These are phyloP conservation scores for Prietella phreatophila DNA, from an alignment of 2,113 vertebrate genomes.

Conservation along the genomic window DNA sequence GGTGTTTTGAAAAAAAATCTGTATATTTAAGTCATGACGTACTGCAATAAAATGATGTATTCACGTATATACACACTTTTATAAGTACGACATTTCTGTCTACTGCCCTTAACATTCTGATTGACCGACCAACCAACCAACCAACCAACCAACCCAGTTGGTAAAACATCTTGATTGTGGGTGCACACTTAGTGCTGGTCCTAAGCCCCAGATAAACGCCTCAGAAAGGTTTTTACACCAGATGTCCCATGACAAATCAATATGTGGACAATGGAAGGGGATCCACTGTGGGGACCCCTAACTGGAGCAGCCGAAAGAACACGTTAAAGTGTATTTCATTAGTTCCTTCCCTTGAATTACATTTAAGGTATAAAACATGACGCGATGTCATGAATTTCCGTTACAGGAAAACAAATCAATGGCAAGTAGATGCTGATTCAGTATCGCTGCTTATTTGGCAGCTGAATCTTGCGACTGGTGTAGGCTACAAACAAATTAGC, in stretches of 20 bases:
- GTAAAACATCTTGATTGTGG: too few species aligned
- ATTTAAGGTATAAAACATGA: not conserved
- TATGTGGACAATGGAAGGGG: too few species aligned
- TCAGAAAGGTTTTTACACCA: too few species aligned
- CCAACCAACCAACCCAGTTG: too few species aligned
- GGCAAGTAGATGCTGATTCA: not conserved
- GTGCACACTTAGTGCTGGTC: too few species aligned
- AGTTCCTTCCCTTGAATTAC: not conserved
- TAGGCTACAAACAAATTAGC: not conserved
- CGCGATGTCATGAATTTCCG: too few species aligned
- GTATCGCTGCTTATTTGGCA: not conserved
- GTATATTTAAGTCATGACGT: not conserved
- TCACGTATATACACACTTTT: not conserved
- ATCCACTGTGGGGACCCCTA: too few species aligned
- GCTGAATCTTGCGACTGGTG: not conserved
- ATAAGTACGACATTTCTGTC: not conserved
- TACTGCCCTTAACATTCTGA: not conserved
- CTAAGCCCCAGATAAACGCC: too few species aligned
- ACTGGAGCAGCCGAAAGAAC: too few species aligned
- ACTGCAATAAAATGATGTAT: not conserved
- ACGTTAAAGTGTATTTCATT: not conserved
- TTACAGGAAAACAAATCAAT: not conserved
- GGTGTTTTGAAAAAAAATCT: not conserved
- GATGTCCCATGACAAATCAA: too few species aligned
- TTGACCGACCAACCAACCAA: too few species aligned